Percentiles rank a stretch among this genome's conserved stretches.
Conservation (phyloP, 1,140 invertebrate genomes). For the Drosophila baimaii region DNA sequence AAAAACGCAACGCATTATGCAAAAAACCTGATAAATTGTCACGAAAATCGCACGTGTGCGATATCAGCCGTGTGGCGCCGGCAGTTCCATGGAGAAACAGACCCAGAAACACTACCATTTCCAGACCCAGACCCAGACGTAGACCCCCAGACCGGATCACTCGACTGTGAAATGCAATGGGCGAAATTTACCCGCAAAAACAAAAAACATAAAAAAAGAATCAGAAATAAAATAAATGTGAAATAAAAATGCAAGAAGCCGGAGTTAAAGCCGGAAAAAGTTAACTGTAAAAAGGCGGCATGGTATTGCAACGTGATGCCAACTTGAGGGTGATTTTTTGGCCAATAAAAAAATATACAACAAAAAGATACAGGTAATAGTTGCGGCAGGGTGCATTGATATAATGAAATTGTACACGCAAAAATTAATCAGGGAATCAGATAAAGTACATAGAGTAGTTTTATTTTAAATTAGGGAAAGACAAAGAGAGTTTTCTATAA, state of each 20-base stretch:
- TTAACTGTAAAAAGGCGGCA: conserved; percentile 42
- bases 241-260: conserved; percentile 28
- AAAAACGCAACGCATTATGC: conserved; percentile 13
- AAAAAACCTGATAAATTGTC: conserved; percentile 74
- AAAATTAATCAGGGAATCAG: conserved; percentile 3
- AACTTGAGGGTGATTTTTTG: conserved; percentile 34
- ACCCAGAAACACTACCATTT: conserved; percentile 24
- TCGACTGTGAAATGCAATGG: conserved; percentile 75
- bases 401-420: conserved; percentile 29
- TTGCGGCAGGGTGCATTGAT: conserved; percentile 10
- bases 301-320: conserved; percentile 64
- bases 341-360: conserved; percentile 3
- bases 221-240: conserved; percentile 9
- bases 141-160: conserved; percentile 64
- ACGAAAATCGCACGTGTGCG: conserved; percentile 79
- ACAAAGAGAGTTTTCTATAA: not conserved
- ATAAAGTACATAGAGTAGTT: not conserved
- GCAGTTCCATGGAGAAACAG: conserved; percentile 28
- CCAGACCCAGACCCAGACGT: conserved; percentile 35
- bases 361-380: conserved; percentile 2
- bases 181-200: conserved; percentile 32
- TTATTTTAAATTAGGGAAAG: not conserved
- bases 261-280: conserved; percentile 44
- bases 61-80: conserved; percentile 62
- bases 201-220: conserved; percentile 18